These are phyloP conservation scores for Jacana jacana DNA, from an alignment of 2,113 vertebrate species.

Conservation along the genomic window DNA sequence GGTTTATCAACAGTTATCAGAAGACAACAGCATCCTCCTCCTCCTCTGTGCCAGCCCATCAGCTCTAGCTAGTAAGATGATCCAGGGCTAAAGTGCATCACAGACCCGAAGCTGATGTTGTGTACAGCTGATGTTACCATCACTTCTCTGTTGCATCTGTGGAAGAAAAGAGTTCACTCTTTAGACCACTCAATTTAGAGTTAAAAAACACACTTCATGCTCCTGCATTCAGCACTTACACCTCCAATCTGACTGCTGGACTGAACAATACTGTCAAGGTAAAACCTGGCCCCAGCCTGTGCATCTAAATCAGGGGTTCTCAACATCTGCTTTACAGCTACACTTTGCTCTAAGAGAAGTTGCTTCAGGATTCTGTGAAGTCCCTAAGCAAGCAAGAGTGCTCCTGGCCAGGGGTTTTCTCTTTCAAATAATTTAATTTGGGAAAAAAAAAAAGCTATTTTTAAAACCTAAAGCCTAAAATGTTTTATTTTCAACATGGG, in stretches of 20 bases:
- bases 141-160: background rate
- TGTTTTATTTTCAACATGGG: background rate
- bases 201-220: background rate
- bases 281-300: background rate
- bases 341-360: background rate
- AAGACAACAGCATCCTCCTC: background rate
- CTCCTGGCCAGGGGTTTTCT: background rate
- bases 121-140: background rate
- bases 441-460: background rate
- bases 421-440: background rate
- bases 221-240: background rate
- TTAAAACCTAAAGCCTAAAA: background rate
- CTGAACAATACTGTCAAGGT: background rate
- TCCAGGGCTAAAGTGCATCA: background rate
- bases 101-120: background rate
- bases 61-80: background rate
- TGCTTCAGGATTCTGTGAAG: background rate
- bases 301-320: background rate
- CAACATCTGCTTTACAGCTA: background rate
- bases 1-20: background rate
- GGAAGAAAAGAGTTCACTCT: background rate
- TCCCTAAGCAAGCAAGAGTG: background rate
- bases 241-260: background rate
- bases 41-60: background rate
- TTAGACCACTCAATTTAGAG: background rate